Percentiles rank a stretch among this genome's conserved stretches.
These are phyloP conservation scores for Campylorhamphus procurvoides DNA, from an alignment of 2,113 vertebrate genomes.

Conservation along the genomic window DNA sequence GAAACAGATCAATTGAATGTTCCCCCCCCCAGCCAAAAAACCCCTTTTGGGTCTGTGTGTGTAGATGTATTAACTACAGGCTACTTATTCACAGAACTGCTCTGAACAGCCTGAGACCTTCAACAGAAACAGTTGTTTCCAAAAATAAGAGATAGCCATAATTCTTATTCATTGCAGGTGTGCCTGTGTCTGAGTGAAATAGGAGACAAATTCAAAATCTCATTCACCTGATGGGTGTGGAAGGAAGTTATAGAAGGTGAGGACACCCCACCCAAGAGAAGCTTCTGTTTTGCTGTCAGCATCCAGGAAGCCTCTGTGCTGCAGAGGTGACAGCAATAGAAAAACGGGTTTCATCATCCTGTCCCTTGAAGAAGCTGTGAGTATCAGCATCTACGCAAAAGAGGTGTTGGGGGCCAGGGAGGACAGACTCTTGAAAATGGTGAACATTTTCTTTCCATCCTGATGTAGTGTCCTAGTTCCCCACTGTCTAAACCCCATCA, in stretches of 20 bases:
- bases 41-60: not conserved
- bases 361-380: not conserved
- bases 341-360: not conserved
- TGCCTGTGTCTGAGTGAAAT: not conserved
- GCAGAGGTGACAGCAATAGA: not conserved
- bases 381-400: not conserved
- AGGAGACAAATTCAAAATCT: not conserved
- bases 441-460: not conserved
- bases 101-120: not conserved
- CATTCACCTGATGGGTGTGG: not conserved
- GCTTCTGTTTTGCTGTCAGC: not conserved
- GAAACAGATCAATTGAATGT: not conserved
- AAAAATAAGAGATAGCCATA: not conserved
- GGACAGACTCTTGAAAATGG: not conserved
- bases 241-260: not conserved
- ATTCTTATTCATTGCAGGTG: not conserved
- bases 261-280: not conserved
- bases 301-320: not conserved
- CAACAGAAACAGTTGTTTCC: not conserved
- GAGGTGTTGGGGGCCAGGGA: not conserved
- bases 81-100: not conserved
- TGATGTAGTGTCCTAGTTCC: not conserved
- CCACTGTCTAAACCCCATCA: not conserved
- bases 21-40: not conserved
- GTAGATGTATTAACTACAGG: not conserved